Evolutionary conservation across 2,113 vertebrate genomes (phyloP).

Genomic region (Pomatostomus ruficeps): DNA sequence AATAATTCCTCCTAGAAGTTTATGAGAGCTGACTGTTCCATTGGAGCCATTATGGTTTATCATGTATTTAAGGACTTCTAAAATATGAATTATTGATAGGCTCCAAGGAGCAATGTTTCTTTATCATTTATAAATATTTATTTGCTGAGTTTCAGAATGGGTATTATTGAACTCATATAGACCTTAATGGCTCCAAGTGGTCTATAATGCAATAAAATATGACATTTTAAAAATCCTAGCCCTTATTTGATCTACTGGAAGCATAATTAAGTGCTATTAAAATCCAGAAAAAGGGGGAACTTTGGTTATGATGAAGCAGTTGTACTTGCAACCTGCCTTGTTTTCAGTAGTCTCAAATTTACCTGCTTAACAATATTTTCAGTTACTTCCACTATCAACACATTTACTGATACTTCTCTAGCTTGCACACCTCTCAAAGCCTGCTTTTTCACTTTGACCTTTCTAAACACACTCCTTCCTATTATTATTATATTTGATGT

Average conservation of each 20-base stretch:
- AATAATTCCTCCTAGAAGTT: neutral
- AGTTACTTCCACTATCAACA: neutral
- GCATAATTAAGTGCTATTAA: neutral
- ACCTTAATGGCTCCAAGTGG: neutral
- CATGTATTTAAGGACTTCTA: conserved; percentile 57
- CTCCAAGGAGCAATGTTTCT: conserved; percentile 43
- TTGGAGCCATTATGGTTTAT: conserved; percentile 49
- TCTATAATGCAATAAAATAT: neutral
- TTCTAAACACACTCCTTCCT: neutral
- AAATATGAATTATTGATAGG: conserved; percentile 62
- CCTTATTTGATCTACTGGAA: neutral
- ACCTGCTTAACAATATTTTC: neutral
- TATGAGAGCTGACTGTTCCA: conserved; percentile 46
- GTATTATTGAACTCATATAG: conserved; percentile 12
- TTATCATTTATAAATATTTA: conserved; percentile 61
- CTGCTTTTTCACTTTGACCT: neutral
- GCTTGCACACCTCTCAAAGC: neutral
- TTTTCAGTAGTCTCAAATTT: neutral
- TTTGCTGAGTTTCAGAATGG: conserved; percentile 19
- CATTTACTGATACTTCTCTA: neutral
- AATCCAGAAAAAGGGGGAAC: neutral
- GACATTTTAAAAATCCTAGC: neutral
- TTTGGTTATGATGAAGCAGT: neutral
- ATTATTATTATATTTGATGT: neutral
- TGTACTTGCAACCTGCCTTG: neutral